Evolutionary conservation across 1,140 invertebrate species (phyloP), one percentile per base, ranked within the genome.

Genomic region (Brachystomella parvula): DNA sequence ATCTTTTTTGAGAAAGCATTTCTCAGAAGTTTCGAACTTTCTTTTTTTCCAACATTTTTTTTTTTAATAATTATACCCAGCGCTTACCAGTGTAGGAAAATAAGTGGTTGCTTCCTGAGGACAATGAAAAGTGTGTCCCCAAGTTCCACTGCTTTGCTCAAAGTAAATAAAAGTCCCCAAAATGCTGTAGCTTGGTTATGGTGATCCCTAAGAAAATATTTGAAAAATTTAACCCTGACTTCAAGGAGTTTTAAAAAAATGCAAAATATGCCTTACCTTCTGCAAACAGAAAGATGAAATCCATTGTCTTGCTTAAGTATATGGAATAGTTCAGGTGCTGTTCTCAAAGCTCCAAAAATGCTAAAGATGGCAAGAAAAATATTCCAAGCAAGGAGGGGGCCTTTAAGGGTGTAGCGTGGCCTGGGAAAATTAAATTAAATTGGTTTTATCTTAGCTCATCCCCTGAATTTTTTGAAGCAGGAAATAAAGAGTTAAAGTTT

Each of bases 31-130:
- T n/a, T n/a, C n/a, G n/a, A 44, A 9, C 39, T 44, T 44, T n/a
- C 9, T n/a, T 44, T 44, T 44, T n/a, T 44, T 44, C 39, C n/a
- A 44, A 44, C 39, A 44, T 44, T 44, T 12, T 12, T 12, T 44
- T 12, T 44, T n/a, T n/a, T n/a, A n/a, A n/a, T n/a, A n/a, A n/a
- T n/a, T 47, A 47, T n/a, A 47, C n/a, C 32, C n/a, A 30, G n/a
- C 2, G 53, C 64, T 69, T 53, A 73, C 71, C 71, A 73, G 28
- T 84, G 83, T n/a, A 84, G 77, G 69, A 84, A 84, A 49, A 84
- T 84, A 1, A 85, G 76, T 9, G 81, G 80, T 70, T 83, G 82
- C 73, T 85, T 85, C 26, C 83, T 73, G 17, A 84, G 75, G 17
- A 84, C 79, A 32, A 84, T 81, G 74, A 84, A 73, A 17, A 64